phyloP scores from a whole-genome alignment of 2,888 invertebrate species.

The Melolontha melolontha region DNA sequence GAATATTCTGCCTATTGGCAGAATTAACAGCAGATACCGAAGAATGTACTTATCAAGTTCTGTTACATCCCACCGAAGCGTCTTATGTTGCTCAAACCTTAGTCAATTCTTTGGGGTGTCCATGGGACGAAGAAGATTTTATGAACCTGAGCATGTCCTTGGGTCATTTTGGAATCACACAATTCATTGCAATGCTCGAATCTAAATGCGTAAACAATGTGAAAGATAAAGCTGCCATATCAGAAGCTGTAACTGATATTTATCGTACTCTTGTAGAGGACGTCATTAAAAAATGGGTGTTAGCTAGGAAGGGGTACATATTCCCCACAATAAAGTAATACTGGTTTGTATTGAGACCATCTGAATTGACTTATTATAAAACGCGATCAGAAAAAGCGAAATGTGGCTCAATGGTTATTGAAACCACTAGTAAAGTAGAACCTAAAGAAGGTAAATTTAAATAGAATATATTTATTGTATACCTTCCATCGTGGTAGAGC shows the following conservation, averaged over 20 bases:
- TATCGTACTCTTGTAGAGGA: slow-evolving; percentile 82
- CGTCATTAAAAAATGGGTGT: slow-evolving; percentile 83
- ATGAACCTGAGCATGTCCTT: slow-evolving; percentile 69
- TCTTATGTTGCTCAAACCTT: slow-evolving; percentile 76
- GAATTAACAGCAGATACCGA: slow-evolving; percentile 75
- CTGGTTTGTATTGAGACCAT: slow-evolving; percentile 84
- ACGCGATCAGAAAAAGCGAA: slow-evolving; percentile 75
- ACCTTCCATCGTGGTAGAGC: no score
- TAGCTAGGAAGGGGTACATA: slow-evolving; percentile 80
- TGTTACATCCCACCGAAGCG: slow-evolving; percentile 78
- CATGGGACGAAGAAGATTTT: slow-evolving; percentile 78
- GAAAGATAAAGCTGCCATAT: slow-evolving; percentile 73
- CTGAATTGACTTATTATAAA: slow-evolving; percentile 80
- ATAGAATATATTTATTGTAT: no score
- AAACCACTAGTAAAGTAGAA: slow-evolving; percentile 76
- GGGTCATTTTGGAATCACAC: slow-evolving; percentile 74
- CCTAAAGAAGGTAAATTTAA: slow-evolving; percentile 67
- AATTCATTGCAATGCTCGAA: slow-evolving; percentile 81
- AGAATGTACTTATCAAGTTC: slow-evolving; percentile 65
- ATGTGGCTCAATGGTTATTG: slow-evolving; percentile 76
- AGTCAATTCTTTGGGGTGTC: slow-evolving; percentile 75
- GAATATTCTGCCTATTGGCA: slow-evolving; percentile 83
- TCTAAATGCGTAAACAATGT: slow-evolving; percentile 74
- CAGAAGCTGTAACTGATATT: slow-evolving; percentile 80
- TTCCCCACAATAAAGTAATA: slow-evolving; percentile 83